Base-by-base conservation (phyloP, 2,888 invertebrate species). In the Patella ulyssiponensis region DNA sequence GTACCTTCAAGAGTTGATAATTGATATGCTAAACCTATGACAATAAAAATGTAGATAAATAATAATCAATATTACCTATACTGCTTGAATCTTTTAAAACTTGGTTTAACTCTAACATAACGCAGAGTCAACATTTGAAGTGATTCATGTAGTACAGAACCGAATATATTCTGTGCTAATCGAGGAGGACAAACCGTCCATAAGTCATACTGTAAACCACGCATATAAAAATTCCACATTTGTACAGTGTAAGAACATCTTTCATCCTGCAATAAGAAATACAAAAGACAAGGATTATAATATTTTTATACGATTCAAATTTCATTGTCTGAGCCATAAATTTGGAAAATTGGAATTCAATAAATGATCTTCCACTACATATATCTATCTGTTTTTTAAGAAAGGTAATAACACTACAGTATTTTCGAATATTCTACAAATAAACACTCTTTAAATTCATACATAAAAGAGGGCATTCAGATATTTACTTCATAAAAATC, bases 201-300 rank as follows among this genome's bases (percentile, higher is more conserved):
- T 80, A 91, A 81, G 80, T 91, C 90, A 79, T 84, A 77, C 33
- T 86, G 86, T 12, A 90, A 71, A 9, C 86, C 86, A 51, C 85
- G 83, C 82, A 91, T 81, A 81, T 90, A 87, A 70, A 87, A 87
- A 79, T 89, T 85, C 91, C 91, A 91, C 89, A 90, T 90, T 84
- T 90, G 90, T 44, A 91, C 79, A 1, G 90, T 79, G 76, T 90
- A 91, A 0, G 90, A 88, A 82, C 91, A 91, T 7, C 90, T 75
- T 83, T 91, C 90, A 77, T 88, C 89, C 91, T 91, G 84, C 12
- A 76, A 73, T 27, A n/a, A 71, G 73, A 77, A 64, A 56, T 52
- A 23, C 51, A 56, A 56, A 76, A 33, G 75, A 27, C 23, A n/a
- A 33, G 14, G 17, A 23, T 23, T 17, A 77, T n/a, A 54, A 20